Conservation (phyloP, 2,888 invertebrate genomes). For the Folsomia manolachei region DNA sequence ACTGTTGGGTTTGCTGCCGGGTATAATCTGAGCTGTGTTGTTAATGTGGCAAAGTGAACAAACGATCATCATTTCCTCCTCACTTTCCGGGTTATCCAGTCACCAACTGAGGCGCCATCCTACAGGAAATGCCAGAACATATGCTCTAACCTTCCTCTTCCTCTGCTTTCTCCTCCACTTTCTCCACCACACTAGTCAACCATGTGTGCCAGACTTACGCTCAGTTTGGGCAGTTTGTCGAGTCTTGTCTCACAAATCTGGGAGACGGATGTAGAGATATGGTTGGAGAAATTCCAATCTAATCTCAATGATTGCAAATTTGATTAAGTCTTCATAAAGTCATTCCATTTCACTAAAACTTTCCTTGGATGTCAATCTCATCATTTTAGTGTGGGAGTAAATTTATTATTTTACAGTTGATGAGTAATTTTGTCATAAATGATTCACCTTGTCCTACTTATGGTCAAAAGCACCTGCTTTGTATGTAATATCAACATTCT, state of each 20-base stretch:
- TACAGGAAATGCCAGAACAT: not conserved
- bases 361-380: too few species aligned
- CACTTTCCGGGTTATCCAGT: not conserved
- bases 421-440: too few species aligned
- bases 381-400: too few species aligned
- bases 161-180: not conserved
- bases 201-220: too few species aligned
- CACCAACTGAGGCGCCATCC: not conserved
- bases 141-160: not conserved
- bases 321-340: conserved; percentile 5
- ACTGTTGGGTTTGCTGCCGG: too few species aligned
- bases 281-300: not conserved
- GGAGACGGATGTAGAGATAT: too few species aligned
- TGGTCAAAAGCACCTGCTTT: too few species aligned
- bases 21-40: not conserved
- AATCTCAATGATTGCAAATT: conserved; percentile 8
- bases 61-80: conserved; percentile 7
- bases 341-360: not conserved
- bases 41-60: conserved; percentile 7
- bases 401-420: too few species aligned
- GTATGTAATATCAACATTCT: too few species aligned
- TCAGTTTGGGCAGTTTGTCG: too few species aligned
- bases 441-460: too few species aligned
- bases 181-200: not conserved
- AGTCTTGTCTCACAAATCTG: too few species aligned